Base-by-base conservation (phyloP, 2,797 vertebrate genomes). In the Calcarius lapponicus region DNA sequence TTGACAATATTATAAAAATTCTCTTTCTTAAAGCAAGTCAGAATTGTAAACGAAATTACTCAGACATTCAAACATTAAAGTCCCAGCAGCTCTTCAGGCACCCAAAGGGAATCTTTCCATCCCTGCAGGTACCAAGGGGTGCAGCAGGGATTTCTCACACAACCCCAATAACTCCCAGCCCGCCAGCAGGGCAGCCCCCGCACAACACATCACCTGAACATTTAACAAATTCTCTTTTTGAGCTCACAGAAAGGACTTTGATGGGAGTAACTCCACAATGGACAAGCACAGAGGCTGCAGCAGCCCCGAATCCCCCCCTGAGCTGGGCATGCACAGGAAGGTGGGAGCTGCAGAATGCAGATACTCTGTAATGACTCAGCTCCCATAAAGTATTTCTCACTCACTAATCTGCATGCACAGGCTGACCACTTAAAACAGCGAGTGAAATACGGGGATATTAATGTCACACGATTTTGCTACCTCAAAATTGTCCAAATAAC, bases 231-330 rank as follows among this genome's bases (percentile, higher is more conserved):
- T 14, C 47, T 43, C 32, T 29, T 87, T 86, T 51, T 26, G 25
- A 69, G 6, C 32, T 57, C 34, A 34, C 0, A 9, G 58, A 54
- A 62, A 86, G 20, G 6, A 29, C 36, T 61, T 5, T 1, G 4
- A 10, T 2, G 54, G 60, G 45, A 45, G 2, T 1, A 3, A n/a
- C 7, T 67, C 17, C 3, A 26, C 73, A 48, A 20, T 0, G 1
- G 20, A 38, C 0, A 0, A 3, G 7, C 28, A 25, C 1, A 22
- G 13, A 80, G 32, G 71, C 45, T 80, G 45, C 71, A 76, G 90
- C 60, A 80, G 78, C 73, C 78, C 28, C 9, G 28, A 73, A 56
- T 26, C 13, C 25, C 54, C 20, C 5, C 34, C 54, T 1, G 67
- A 7, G 34, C 47, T 28, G 47, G 43, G 31, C 50, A 75, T 5